phyloP scores from a whole-genome alignment of 2,797 vertebrate genomes.

The Lateolabrax maculatus region DNA sequence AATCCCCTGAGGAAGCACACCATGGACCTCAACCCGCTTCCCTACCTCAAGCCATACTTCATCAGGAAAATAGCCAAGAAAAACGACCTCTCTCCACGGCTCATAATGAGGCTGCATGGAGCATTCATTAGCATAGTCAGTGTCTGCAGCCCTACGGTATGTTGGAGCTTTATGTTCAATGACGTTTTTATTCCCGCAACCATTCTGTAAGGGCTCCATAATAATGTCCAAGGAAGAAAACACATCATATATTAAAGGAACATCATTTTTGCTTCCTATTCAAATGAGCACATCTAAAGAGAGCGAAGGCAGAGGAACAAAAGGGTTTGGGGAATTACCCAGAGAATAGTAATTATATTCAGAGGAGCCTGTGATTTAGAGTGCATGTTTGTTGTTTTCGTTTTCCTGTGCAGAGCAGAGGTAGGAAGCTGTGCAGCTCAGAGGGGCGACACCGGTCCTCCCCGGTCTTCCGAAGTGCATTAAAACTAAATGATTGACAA shows the following conservation, averaged over 20 bases:
- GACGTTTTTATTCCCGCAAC: constrained; percentile 80
- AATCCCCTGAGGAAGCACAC: constrained; percentile 51
- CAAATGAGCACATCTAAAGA: constrained; percentile 79
- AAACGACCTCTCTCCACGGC: constrained; percentile 74
- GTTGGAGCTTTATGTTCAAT: constrained; percentile 75
- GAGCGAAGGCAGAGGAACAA: constrained; percentile 47
- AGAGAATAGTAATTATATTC: constrained; percentile 81
- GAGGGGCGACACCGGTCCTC: constrained; percentile 56
- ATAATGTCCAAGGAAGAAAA: constrained; percentile 78
- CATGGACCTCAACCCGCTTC: constrained; percentile 48
- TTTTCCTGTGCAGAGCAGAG: constrained; percentile 59
- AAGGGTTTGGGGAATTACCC: constrained; percentile 71
- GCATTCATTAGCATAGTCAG: constrained; percentile 83
- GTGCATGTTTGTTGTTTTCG: constrained; percentile 71
- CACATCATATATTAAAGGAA: constrained; percentile 78
- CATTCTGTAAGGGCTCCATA: constrained; percentile 78
- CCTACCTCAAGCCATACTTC: constrained; percentile 70
- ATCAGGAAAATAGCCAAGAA: constrained; percentile 78
- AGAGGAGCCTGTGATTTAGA: constrained; percentile 73
- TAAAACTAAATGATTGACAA: constrained; percentile 79
- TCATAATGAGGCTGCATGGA: constrained; percentile 82
- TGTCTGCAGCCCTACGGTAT: constrained; percentile 72
- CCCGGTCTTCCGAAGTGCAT: constrained; percentile 68
- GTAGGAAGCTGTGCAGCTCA: constrained; percentile 52
- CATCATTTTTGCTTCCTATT: constrained; percentile 75